phyloP scores from a whole-genome alignment of 2,888 invertebrate species.

The Netelia inedita region DNA sequence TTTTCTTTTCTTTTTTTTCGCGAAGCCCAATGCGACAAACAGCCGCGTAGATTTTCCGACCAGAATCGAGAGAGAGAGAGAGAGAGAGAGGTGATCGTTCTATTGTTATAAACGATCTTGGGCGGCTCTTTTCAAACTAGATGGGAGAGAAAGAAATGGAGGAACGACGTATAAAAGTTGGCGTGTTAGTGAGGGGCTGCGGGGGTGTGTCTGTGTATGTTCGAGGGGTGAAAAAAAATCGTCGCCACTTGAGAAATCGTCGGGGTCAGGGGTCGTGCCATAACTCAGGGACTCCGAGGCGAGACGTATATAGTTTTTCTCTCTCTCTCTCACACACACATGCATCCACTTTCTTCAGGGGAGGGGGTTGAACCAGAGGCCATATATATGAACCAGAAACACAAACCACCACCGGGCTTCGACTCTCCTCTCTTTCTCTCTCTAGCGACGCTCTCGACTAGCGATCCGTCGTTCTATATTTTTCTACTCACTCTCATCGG shows the following conservation, averaged over 20 bases:
- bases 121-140: conserved; percentile 23
- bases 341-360: background rate
- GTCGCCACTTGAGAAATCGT: conserved; percentile 70
- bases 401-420: conserved; percentile 35
- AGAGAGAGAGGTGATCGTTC: conserved; percentile 19
- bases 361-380: conserved; percentile 55
- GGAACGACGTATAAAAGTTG: background rate
- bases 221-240: conserved; percentile 61
- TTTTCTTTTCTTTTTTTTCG: background rate
- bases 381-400: conserved; percentile 61
- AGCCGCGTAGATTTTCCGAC: background rate
- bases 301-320: conserved; percentile 11
- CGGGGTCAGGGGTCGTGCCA: conserved; percentile 66
- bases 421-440: conserved; percentile 26
- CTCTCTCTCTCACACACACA: background rate
- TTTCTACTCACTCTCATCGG: background rate
- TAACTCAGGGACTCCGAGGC: conserved; percentile 64
- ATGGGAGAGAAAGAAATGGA: conserved; percentile 7
- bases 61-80: background rate
- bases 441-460: conserved; percentile 8
- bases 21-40: background rate
- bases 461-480: conserved; percentile 22
- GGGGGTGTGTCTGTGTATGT: background rate
- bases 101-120: conserved; percentile 56
- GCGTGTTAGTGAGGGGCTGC: conserved; percentile 3